A percentile compares a stretch with the other conserved stretches of the same genome.
These are phyloP conservation scores for Calvadosia cruxmelitensis DNA, from an alignment of 30 jellyfish, hydroid and myxozoan species.

Conservation along the genomic window DNA sequence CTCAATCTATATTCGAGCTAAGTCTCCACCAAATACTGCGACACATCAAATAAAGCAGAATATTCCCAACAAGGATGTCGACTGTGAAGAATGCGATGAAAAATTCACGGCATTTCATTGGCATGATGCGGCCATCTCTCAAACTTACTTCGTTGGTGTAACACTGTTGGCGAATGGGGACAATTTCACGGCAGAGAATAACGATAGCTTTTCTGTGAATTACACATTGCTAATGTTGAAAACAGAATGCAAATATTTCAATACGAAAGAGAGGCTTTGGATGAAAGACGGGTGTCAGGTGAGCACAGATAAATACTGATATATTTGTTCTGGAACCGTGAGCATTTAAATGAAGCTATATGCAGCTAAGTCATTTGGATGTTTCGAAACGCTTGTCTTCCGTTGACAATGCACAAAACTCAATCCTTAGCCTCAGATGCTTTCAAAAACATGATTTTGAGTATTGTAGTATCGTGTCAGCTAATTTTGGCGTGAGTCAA, in stretches of 20 bases:
- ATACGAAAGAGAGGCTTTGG: background rate
- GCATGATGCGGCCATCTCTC: background rate
- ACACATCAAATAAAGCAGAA: no score
- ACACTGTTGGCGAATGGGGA: background rate
- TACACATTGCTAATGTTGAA: background rate
- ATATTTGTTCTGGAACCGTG: no score
- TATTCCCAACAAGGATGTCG: background rate
- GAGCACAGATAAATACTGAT: no score
- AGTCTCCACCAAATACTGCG: background rate
- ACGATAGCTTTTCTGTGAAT: background rate
- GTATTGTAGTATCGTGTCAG: no score
- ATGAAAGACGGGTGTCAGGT: background rate
- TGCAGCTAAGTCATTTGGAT: no score
- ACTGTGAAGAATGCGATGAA: background rate
- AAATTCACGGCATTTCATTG: background rate
- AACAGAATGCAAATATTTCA: background rate
- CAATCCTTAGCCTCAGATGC: no score
- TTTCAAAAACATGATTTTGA: no score
- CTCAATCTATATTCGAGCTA: background rate
- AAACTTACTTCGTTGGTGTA: background rate
- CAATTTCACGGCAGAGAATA: background rate
- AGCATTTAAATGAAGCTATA: no score
- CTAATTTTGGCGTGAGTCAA: no score
- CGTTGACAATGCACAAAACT: no score
- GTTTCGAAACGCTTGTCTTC: no score